phyloP scores from a whole-genome alignment of 2,888 invertebrate genomes.

The Willowsia nigromaculata region DNA sequence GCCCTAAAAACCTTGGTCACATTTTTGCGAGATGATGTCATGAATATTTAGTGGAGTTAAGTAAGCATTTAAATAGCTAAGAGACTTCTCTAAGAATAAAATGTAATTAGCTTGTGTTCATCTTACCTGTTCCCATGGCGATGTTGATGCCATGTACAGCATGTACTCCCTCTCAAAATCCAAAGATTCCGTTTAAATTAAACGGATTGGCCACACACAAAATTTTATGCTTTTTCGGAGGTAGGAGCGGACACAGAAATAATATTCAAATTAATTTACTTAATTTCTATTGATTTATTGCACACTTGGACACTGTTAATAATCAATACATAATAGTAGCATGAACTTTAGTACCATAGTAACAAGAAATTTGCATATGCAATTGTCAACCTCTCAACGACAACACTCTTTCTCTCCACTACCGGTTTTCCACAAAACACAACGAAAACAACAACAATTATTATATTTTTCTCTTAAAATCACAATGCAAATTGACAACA shows the following conservation, averaged over 20 bases:
- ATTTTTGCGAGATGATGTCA: slow-evolving; percentile 39
- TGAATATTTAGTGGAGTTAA: slow-evolving; percentile 15
- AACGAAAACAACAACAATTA: not conserved
- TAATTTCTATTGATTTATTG: not conserved
- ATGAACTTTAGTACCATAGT: not conserved
- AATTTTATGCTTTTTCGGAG: not conserved
- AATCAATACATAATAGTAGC: slow-evolving; percentile 21
- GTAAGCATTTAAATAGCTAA: not conserved
- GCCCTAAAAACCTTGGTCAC: slow-evolving; percentile 42
- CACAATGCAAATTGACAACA: slow-evolving; percentile 1
- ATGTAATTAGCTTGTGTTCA: not conserved
- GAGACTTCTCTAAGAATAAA: not conserved
- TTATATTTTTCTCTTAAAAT: not conserved
- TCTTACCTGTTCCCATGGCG: slow-evolving; percentile 79
- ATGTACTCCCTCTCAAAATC: slow-evolving; percentile 72
- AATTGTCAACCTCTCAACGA: not conserved
- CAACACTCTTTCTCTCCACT: slow-evolving; percentile 11
- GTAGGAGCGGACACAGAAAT: not conserved
- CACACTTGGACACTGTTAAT: not conserved
- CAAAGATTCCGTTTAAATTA: slow-evolving; percentile 50
- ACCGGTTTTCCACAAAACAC: slow-evolving; percentile 37
- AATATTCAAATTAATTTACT: not conserved
- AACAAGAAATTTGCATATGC: not conserved
- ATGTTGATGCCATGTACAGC: slow-evolving; percentile 79
- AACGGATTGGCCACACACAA: slow-evolving; percentile 31